phyloP scores from a whole-genome alignment of 1,140 invertebrate species.

The Drosophila nannoptera region DNA sequence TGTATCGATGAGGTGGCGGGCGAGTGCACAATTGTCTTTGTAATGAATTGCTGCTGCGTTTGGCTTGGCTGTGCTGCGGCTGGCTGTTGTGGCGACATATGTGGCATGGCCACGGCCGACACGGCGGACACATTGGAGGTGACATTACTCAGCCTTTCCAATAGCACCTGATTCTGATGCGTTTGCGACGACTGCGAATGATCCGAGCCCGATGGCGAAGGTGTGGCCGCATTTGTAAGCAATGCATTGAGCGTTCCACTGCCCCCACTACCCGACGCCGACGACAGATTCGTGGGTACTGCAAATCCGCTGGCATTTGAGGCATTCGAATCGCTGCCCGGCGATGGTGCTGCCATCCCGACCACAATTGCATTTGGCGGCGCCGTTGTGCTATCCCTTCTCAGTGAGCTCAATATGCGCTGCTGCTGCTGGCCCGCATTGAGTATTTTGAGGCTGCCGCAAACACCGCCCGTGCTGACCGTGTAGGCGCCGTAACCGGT shows the following conservation, averaged over 20 bases:
- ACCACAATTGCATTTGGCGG: slow-evolving; percentile 74
- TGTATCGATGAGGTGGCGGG: slow-evolving; percentile 77
- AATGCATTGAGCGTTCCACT: slow-evolving; percentile 53
- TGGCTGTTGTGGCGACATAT: slow-evolving; percentile 74
- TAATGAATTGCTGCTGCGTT: slow-evolving; percentile 61
- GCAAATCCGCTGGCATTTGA: slow-evolving; percentile 78
- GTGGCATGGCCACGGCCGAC: slow-evolving; percentile 65
- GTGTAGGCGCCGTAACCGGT: slow-evolving; percentile 66
- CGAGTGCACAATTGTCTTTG: slow-evolving; percentile 75
- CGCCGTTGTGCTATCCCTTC: slow-evolving; percentile 68
- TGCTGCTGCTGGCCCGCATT: slow-evolving; percentile 68
- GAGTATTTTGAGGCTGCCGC: slow-evolving; percentile 69
- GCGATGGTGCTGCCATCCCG: slow-evolving; percentile 75
- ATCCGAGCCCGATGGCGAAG: slow-evolving; percentile 73
- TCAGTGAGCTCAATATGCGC: slow-evolving; percentile 63
- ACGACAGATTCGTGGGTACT: slow-evolving; percentile 62
- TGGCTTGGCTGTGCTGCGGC: slow-evolving; percentile 21
- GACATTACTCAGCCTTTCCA: slow-evolving; percentile 71
- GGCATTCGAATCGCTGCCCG: slow-evolving; percentile 77
- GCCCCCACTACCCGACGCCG: slow-evolving; percentile 35
- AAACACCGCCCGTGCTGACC: slow-evolving; percentile 58
- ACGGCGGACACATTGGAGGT: slow-evolving; percentile 62
- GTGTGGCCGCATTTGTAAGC: slow-evolving; percentile 66
- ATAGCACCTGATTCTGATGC: slow-evolving; percentile 72
- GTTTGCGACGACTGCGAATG: slow-evolving; percentile 74